Evolutionary conservation across 2,888 invertebrate species (phyloP).

Genomic region (Megalurothrips usitatus): DNA sequence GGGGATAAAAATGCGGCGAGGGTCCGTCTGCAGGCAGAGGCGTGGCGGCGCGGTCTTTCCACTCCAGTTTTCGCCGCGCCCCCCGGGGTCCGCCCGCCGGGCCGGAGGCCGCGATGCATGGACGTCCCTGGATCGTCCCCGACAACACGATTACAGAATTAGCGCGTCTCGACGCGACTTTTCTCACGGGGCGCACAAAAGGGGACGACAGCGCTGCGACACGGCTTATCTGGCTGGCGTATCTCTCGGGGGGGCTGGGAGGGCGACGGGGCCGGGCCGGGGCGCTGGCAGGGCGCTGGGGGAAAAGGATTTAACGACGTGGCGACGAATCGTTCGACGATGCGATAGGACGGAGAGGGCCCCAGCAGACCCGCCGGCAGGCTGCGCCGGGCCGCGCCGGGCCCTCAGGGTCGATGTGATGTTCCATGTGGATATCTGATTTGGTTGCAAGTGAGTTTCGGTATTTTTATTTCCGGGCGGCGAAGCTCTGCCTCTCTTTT

Average conservation of each 20-base stretch:
- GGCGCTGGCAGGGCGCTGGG: neutral
- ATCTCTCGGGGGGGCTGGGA: neutral
- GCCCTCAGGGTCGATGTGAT: neutral
- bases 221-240: neutral
- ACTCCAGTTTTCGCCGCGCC: no score
- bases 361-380: neutral
- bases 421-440: neutral
- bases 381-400: neutral
- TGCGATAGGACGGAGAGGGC: neutral
- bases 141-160: no score
- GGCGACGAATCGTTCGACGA: conserved; percentile 7
- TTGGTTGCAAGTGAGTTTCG: neutral
- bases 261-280: neutral
- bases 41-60: neutral
- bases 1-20: neutral
- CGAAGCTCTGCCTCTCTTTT: no score
- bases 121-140: no score
- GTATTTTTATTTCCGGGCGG: no score
- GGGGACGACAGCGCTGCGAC: neutral
- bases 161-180: no score
- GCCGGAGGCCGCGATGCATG: no score
- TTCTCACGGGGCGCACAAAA: neutral
- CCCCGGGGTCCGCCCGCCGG: no score
- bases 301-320: conserved; percentile 23
- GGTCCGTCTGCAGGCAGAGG: neutral